Percentiles rank a stretch among this genome's conserved stretches.
These are phyloP conservation scores for Lagocephalus sceleratus DNA, from an alignment of 2,797 vertebrate species.

Conservation along the genomic window DNA sequence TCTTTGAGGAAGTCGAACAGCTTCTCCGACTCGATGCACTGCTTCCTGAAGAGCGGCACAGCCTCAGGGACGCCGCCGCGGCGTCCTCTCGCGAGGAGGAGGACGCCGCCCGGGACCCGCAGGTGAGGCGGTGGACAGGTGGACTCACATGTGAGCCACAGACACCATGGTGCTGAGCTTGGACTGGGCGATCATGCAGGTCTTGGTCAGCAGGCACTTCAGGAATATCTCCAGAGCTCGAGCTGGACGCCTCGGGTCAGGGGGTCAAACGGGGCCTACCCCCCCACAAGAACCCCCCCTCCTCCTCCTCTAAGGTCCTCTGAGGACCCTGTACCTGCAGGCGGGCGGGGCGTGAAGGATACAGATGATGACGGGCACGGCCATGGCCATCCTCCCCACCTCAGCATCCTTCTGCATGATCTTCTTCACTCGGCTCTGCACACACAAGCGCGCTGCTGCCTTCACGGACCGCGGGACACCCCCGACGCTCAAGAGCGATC, in stretches of 20 bases:
- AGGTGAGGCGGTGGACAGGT: no score
- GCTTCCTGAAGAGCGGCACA: constrained; percentile 59
- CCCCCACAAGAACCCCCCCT: no score
- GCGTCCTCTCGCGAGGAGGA: no score
- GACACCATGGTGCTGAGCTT: constrained; percentile 69
- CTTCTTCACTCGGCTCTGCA: constrained; percentile 76
- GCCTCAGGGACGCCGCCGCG: no score
- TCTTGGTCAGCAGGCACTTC: constrained; percentile 69
- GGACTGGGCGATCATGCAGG: constrained; percentile 69
- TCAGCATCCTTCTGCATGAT: constrained; percentile 80
- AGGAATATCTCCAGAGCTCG: constrained; percentile 77
- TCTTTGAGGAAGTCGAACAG: constrained; percentile 76
- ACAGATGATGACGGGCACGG: constrained; percentile 78
- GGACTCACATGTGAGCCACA: constrained; percentile 75
- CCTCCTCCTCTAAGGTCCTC: no score
- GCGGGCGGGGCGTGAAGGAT: constrained; percentile 54
- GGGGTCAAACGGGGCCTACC: constrained; percentile 2
- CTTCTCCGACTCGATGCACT: constrained; percentile 76
- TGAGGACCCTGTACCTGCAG: neutral
- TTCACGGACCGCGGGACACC: constrained; percentile 8
- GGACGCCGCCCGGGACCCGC: no score
- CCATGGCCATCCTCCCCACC: constrained; percentile 73
- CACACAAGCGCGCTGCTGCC: constrained; percentile 1
- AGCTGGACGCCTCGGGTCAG: constrained; percentile 62
- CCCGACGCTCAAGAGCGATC: neutral